Base-by-base conservation (phyloP, 2,888 invertebrate genomes). In the Drosophila cracens region DNA sequence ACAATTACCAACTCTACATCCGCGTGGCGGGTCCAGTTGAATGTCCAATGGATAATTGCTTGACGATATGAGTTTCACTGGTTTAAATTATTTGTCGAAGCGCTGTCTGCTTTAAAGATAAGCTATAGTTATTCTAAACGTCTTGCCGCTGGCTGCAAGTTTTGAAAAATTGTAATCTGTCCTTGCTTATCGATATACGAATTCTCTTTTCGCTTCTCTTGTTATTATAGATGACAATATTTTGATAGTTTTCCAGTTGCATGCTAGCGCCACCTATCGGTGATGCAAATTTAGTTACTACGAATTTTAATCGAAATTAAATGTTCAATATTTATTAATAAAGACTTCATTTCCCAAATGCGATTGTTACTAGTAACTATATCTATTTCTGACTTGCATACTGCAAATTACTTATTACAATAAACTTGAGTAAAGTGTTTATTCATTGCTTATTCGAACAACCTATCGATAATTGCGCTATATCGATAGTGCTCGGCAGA, bases 401-500 rank as follows among this genome's bases (percentile, higher is more conserved):
- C 4, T 46, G 8, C 2, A 25, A 25, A 46, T 46, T 25, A 27
- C 18, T 56, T 2, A 54, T n/a, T 38, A 8, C n/a, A 7, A n/a
- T 38, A 6, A 38, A 13, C 13, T 18, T 46, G 1, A 16, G 38
- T 13, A 4, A 4, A 8, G 13, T 29, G 27, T 27, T 11, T 33
- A 33, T 33, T 33, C 33, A 38, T n/a, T 27, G 10, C 2, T 21
- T 18, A 5, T 13, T 38, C 2, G 2, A n/a, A 6, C 2, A 25
- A 25, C 6, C 2, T 31, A 78, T 73, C 79, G 66, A 75, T 66
- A 72, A 8, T 2, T 46, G 13, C 11, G n/a, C 1, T 7, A 49
- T 66, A 80, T 77, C 77, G 76, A 60, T 76, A 53, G 60, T 57
- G 29, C 16, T n/a, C 29, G n/a, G 13, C 36, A 13, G 48, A 29